Evolutionary conservation across 2,888 invertebrate genomes (phyloP).

Genomic region (Philonicus albiceps): DNA sequence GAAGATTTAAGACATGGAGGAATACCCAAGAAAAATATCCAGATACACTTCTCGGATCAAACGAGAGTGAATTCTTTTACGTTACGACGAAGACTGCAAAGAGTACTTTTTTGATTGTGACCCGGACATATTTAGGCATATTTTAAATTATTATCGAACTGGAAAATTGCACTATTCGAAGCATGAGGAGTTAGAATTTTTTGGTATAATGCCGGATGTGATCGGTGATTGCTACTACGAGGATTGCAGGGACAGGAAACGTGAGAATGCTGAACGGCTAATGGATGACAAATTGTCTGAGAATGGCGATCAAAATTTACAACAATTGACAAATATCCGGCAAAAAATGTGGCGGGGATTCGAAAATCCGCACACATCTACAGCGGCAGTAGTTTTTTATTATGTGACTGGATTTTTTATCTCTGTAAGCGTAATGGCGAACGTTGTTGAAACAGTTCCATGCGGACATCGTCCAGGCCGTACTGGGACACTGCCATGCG

Average conservation of each 20-base stretch:
- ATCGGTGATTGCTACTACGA: constrained; percentile 99
- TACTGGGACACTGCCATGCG: constrained; percentile 90
- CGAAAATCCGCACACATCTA: constrained; percentile 99
- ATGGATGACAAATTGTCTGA: constrained; percentile 97
- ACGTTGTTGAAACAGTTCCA: constrained; percentile 97
- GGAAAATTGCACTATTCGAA: constrained; percentile 99
- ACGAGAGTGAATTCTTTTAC: constrained; percentile 99
- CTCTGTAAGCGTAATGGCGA: constrained; percentile 98
- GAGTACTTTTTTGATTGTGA: constrained; percentile 99
- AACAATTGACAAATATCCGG: constrained; percentile 85
- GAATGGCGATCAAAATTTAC: constrained; percentile 88
- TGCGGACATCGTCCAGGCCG: constrained; percentile 89
- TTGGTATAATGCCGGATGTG: constrained; percentile 95
- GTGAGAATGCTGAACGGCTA: constrained; percentile 97
- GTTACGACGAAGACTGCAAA: constrained; percentile 95
- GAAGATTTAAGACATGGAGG: constrained; percentile 98
- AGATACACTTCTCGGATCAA: constrained; percentile 95
- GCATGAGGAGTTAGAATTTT: constrained; percentile 99
- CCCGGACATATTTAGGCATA: constrained; percentile 98
- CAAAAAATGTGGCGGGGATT: constrained; percentile 99
- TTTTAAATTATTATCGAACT: constrained; percentile 97
- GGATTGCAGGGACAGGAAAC: constrained; percentile 97
- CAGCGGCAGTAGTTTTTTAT: constrained; percentile 98
- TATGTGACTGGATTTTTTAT: constrained; percentile 99
- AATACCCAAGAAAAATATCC: constrained; percentile 99